phyloP scores from a whole-genome alignment of 1,140 invertebrate genomes.

The Caenorhabditis inopinata region DNA sequence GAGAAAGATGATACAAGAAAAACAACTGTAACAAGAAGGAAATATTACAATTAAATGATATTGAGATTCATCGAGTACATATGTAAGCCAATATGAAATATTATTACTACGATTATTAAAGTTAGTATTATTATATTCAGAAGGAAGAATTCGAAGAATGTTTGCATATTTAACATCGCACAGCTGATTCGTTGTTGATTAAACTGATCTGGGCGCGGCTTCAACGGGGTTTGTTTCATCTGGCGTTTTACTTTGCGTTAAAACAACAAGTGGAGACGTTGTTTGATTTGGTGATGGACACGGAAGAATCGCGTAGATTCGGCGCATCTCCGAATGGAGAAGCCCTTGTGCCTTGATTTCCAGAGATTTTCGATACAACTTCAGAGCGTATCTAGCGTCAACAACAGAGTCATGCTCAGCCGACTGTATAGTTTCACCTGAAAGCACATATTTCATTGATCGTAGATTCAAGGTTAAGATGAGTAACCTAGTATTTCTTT shows the following conservation, averaged over 20 bases:
- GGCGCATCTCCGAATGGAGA: not conserved
- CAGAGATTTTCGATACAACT: constrained; percentile 79
- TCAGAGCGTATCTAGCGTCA: constrained; percentile 82
- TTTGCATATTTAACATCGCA: not conserved
- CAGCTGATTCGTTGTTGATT: not conserved
- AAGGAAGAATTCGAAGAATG: not conserved
- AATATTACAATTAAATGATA: too few relatives aligned
- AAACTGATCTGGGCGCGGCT: not conserved
- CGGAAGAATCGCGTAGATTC: not conserved
- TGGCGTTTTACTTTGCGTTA: not conserved
- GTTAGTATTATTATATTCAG: not conserved
- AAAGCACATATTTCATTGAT: too few relatives aligned
- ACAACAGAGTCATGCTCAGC: constrained; percentile 86
- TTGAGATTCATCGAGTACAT: too few relatives aligned
- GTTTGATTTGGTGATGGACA: not conserved
- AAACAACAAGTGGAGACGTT: not conserved
- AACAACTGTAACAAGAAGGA: too few relatives aligned
- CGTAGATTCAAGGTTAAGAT: too few relatives aligned
- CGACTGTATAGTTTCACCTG: constrained; percentile 80
- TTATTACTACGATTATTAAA: not conserved
- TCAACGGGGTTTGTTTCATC: not conserved
- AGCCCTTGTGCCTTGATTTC: constrained; percentile 69
- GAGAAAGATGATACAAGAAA: too few relatives aligned
- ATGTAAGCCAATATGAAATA: too few relatives aligned
- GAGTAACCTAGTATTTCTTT: constrained; percentile 89